phyloP scores from a whole-genome alignment of 2,888 invertebrate species.

The Drosophila nigritarsus region DNA sequence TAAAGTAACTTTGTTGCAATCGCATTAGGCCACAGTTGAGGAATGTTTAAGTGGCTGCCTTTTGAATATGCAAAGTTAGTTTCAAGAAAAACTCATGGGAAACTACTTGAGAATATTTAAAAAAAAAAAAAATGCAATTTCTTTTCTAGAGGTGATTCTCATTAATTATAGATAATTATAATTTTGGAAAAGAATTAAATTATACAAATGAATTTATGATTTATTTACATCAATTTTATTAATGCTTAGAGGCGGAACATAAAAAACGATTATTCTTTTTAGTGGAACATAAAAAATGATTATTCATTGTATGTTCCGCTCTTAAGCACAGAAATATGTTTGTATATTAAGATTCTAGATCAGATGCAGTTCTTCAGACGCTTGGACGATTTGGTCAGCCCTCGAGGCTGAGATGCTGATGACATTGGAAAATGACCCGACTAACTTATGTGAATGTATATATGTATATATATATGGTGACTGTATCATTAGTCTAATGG shows the following conservation, averaged over 20 bases:
- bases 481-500: constrained; percentile 65
- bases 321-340: background rate
- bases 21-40: constrained; percentile 2
- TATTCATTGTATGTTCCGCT: background rate
- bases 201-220: background rate
- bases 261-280: background rate
- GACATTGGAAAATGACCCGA: background rate
- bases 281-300: background rate
- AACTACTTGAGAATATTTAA: background rate
- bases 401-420: background rate
- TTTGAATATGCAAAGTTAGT: background rate
- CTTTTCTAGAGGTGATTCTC: no score
- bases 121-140: no score
- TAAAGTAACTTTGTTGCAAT: constrained; percentile 1
- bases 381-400: background rate
- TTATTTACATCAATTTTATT: background rate
- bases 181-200: background rate
- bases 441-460: background rate
- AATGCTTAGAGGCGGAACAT: background rate
- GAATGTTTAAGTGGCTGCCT: background rate
- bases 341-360: background rate
- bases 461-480: constrained; percentile 9
- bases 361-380: background rate
- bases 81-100: background rate
- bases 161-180: no score